Evolutionary conservation across 2,888 invertebrate species (phyloP).

Genomic region (Athalia rosae): DNA sequence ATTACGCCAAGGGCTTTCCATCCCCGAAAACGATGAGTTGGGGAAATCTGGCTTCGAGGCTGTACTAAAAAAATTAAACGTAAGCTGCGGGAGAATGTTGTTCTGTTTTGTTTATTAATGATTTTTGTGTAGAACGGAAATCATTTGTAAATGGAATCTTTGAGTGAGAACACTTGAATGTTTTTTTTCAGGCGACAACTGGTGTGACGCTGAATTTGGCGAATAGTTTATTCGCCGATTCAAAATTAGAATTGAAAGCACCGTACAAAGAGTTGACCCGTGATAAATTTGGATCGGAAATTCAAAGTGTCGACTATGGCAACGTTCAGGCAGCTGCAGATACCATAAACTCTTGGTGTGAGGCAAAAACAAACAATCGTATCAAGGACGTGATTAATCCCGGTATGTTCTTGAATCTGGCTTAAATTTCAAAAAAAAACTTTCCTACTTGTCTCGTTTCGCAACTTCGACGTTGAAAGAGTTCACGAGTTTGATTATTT

Average conservation of each 20-base stretch:
- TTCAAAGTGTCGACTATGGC: slow-evolving; percentile 80
- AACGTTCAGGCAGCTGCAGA: slow-evolving; percentile 71
- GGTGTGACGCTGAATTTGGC: slow-evolving; percentile 81
- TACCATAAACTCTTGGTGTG: slow-evolving; percentile 88
- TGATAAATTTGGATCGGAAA: slow-evolving; percentile 79
- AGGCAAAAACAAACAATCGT: slow-evolving; percentile 85
- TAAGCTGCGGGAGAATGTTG: slow-evolving; percentile 48
- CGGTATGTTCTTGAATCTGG: slow-evolving; percentile 59
- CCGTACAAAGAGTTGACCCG: slow-evolving; percentile 77
- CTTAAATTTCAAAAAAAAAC: not conserved
- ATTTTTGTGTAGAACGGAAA: too few relatives aligned
- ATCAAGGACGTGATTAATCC: slow-evolving; percentile 85
- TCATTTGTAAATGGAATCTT: too few relatives aligned
- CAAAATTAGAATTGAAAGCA: slow-evolving; percentile 73
- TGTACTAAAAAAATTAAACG: slow-evolving; percentile 59
- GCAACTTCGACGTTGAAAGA: too few relatives aligned
- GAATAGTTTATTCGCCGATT: slow-evolving; percentile 82
- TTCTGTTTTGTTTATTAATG: too few relatives aligned
- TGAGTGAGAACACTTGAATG: not conserved
- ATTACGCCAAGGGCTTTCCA: slow-evolving; percentile 57
- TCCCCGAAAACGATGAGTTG: slow-evolving; percentile 55
- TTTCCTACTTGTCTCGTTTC: not conserved
- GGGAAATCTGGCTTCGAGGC: slow-evolving; percentile 55
- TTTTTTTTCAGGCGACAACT: slow-evolving; percentile 65
- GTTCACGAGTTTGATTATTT: too few relatives aligned